Evolutionary conservation across 2,113 vertebrate species (phyloP).

Genomic region (Ameiurus melas): DNA sequence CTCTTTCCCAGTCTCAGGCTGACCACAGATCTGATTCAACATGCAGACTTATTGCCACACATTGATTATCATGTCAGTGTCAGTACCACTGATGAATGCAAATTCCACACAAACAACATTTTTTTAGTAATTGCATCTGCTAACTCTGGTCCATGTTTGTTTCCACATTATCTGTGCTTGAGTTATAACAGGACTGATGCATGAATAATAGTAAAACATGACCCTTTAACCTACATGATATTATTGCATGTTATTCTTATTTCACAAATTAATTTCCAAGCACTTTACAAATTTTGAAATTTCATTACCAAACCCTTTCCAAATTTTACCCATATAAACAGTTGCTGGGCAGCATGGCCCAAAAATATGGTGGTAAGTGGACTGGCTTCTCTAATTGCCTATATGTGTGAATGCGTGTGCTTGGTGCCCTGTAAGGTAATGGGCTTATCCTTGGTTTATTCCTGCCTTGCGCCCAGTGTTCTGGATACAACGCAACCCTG

Average conservation of each 20-base stretch:
- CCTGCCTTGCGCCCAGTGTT: background rate
- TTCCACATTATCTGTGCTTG: conserved; percentile 39
- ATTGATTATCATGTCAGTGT: conserved; percentile 77
- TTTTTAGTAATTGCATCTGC: conserved; percentile 41
- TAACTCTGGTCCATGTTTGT: conserved; percentile 39
- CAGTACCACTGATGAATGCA: conserved; percentile 73
- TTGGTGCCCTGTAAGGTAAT: background rate
- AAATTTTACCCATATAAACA: background rate
- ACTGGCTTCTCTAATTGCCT: background rate
- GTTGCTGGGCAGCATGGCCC: background rate
- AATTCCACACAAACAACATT: conserved; percentile 58
- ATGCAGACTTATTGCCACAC: conserved; percentile 76
- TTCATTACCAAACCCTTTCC: background rate
- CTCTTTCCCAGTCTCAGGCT: conserved; percentile 61
- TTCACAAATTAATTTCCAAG: background rate
- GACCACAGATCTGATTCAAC: conserved; percentile 70
- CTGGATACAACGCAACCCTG: background rate
- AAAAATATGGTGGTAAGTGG: background rate
- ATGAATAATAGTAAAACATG: background rate
- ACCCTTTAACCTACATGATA: background rate
- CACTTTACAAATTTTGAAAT: background rate
- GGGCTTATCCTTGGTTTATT: no score
- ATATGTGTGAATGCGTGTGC: background rate
- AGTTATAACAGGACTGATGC: conserved; percentile 1
- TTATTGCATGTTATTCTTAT: background rate